phyloP scores from a whole-genome alignment of 1,140 invertebrate species.

The Uloborus diversus region DNA sequence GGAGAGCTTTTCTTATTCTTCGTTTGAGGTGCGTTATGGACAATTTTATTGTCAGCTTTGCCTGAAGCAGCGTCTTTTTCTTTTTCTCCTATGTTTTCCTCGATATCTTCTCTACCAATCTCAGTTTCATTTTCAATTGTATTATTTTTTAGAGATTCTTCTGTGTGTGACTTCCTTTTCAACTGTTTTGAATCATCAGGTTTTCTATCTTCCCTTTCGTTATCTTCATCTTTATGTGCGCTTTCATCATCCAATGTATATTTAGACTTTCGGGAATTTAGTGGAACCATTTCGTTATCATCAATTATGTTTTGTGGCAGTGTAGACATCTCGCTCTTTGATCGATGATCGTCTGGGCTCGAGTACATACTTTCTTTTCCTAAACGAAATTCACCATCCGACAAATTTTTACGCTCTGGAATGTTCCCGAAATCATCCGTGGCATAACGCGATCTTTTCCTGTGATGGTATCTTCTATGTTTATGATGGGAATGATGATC shows the following conservation, averaged over 20 bases:
- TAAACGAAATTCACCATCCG: conserved; percentile 14
- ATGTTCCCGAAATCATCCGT: neutral
- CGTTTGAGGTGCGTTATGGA: neutral
- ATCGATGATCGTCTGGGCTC: conserved; percentile 1
- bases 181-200: no score
- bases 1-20: neutral
- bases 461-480: conserved; percentile 32
- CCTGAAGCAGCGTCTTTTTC: neutral
- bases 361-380: conserved; percentile 2
- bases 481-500: conserved; percentile 8
- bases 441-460: conserved; percentile 13
- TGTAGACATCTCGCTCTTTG: conserved; percentile 40
- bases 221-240: neutral
- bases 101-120: no score
- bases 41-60: neutral
- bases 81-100: neutral
- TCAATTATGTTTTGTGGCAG: no score
- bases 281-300: neutral
- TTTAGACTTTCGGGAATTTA: neutral
- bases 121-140: no score
- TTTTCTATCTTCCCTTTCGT: neutral
- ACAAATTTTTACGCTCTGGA: neutral
- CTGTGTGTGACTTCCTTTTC: no score
- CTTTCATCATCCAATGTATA: neutral
- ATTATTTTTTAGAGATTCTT: no score